Evolutionary conservation across 2,113 vertebrate species (phyloP), one percentile per base, ranked within the genome.

Genomic region (Ahaetulla prasina): DNA sequence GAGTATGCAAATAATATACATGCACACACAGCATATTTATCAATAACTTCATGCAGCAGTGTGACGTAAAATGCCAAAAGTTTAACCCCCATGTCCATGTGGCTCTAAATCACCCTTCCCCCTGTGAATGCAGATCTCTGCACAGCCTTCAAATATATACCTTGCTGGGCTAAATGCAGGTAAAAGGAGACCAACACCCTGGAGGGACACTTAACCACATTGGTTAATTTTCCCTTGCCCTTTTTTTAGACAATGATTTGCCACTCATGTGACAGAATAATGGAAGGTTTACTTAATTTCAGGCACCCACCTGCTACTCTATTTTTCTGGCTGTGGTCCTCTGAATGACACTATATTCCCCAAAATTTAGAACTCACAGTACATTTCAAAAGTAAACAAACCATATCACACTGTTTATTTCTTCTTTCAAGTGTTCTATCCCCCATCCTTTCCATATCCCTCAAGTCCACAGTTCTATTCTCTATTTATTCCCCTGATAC

Each of bases 201-300:
- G 52, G 25, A 86, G 92, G 91, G 84, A 96, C 95, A 92, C 87
- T 54, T 87, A 80, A 57, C 57, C 63, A 18, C n/a, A 74, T 23
- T 30, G n/a, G 94, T 89, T 94, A 39, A 94, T 97, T 96, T 95
- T 95, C 94, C 94, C 95, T 89, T 9, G 90, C 92, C 84, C 93
- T 94, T 94, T 89, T 92, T 94, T 1, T 27, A 91, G 89, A 93
- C 95, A 95, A 91, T 93, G 95, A 94, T 93, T 95, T 93, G 74
- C 96, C 74, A 89, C 0, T 0, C 93, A 94, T 93, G 95, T 30
- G 89, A 92, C 92, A 96, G 94, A 93, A 92, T 95, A 96, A 90
- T 90, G 84, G 92, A 0, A 0, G 50, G 87, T 90, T 95, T 89
- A 0, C 87, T 95, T 53, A 89, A 85, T 93, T 93, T 80, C 1